A percentile compares a stretch with the other conserved stretches of the same genome.
Evolutionary conservation across 2,113 vertebrate species (phyloP).

Genomic region (Phoxinus phoxinus): DNA sequence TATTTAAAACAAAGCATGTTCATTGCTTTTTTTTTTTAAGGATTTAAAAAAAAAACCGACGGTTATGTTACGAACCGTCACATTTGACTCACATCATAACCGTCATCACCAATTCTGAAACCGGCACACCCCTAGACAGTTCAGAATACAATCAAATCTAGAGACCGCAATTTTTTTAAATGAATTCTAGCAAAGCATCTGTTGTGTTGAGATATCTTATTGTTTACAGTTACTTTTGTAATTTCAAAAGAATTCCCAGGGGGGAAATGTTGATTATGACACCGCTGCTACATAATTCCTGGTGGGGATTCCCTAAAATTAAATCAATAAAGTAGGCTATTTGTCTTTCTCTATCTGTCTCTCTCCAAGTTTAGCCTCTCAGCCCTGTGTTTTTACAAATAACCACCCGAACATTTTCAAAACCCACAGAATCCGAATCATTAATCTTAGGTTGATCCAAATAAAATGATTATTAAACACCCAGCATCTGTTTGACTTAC

Average conservation of each 20-base stretch:
- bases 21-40: too few species aligned
- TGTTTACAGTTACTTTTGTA: background rate
- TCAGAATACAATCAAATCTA: background rate
- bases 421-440: background rate
- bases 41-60: too few species aligned
- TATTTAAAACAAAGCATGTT: too few species aligned
- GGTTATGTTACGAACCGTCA: too few species aligned
- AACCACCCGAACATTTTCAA: background rate
- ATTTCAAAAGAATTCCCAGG: background rate
- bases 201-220: background rate
- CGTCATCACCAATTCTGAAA: too few species aligned
- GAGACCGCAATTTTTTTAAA: background rate
- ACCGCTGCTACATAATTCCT: background rate
- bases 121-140: too few species aligned
- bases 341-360: background rate
- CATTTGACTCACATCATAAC: too few species aligned
- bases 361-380: background rate
- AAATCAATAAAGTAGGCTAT: conserved; percentile 5
- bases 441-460: background rate
- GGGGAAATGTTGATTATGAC: background rate
- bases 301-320: background rate
- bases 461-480: background rate
- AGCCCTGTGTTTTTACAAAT: background rate
- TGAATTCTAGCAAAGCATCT: background rate
- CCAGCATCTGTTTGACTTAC: background rate